Evolutionary conservation across 2,797 vertebrate genomes (phyloP).

Genomic region (Hypotaenidia philippensis): DNA sequence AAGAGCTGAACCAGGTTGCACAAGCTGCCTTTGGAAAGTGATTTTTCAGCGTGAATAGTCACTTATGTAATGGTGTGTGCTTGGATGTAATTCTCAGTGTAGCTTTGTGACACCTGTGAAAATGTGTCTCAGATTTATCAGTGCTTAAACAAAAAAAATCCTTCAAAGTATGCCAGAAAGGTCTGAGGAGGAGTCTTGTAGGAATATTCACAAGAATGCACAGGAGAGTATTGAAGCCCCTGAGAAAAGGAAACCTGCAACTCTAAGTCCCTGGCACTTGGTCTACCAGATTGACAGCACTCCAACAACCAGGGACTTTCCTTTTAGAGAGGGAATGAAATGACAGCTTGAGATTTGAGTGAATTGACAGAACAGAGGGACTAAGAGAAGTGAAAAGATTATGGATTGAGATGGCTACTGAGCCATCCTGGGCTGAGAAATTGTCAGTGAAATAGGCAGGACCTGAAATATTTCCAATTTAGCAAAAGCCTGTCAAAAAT

Average conservation of each 20-base stretch:
- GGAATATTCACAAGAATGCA: neutral
- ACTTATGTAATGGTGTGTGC: neutral
- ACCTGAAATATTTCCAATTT: neutral
- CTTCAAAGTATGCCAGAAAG: neutral
- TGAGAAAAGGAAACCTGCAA: neutral
- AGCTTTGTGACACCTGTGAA: neutral
- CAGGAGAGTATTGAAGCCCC: neutral
- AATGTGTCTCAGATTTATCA: neutral
- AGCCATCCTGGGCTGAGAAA: neutral
- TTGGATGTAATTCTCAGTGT: neutral
- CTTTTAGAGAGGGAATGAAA: neutral
- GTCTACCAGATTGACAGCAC: neutral
- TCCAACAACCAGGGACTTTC: neutral
- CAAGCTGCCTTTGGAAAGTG: neutral
- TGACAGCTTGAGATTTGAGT: neutral
- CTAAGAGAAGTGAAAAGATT: neutral
- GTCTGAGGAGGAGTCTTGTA: neutral
- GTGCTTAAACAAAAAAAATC: neutral
- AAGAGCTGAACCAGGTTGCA: neutral
- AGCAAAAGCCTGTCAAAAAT: neutral
- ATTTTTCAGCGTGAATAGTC: neutral
- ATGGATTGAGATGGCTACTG: neutral
- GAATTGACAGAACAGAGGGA: neutral
- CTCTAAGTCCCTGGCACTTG: neutral
- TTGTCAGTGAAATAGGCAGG: neutral